These are phyloP conservation scores for Recurvirostra avosetta DNA, from an alignment of 2,113 vertebrate species.

Conservation along the genomic window DNA sequence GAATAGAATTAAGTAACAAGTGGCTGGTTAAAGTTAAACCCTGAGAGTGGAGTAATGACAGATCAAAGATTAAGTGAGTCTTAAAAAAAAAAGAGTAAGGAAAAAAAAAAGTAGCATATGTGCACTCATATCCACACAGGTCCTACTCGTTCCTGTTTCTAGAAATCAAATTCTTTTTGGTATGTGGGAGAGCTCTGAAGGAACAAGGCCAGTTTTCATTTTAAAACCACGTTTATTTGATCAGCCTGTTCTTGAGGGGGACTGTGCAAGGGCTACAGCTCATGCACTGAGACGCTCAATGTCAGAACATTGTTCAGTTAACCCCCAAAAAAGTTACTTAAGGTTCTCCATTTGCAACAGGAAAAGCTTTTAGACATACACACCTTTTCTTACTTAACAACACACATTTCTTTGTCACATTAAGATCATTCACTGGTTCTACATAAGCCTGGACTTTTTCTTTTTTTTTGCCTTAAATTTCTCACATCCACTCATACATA, in stretches of 20 bases:
- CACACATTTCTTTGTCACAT: neutral
- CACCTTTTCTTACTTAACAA: neutral
- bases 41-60: slow-evolving; percentile 21
- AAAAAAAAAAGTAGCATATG: neutral
- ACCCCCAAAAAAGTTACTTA: neutral
- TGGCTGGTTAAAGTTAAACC: slow-evolving; percentile 67
- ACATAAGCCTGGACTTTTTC: neutral
- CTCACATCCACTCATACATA: neutral
- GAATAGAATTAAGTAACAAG: slow-evolving; percentile 59
- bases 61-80: slow-evolving; percentile 54
- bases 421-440: neutral
- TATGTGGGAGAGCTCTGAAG: neutral
- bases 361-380: neutral
- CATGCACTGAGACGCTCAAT: fast-evolving
- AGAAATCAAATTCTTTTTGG: neutral
- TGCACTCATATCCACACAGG: neutral
- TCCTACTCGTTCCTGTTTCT: neutral
- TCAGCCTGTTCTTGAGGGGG: neutral
- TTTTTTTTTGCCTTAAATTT: neutral
- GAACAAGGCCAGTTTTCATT: neutral
- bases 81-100: neutral
- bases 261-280: neutral
- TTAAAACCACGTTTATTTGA: neutral
- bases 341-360: neutral
- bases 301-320: neutral